A percentile compares a stretch with the other conserved stretches of the same genome.
phyloP scores from a whole-genome alignment of 2,113 vertebrate species.

The Melierax canorus region DNA sequence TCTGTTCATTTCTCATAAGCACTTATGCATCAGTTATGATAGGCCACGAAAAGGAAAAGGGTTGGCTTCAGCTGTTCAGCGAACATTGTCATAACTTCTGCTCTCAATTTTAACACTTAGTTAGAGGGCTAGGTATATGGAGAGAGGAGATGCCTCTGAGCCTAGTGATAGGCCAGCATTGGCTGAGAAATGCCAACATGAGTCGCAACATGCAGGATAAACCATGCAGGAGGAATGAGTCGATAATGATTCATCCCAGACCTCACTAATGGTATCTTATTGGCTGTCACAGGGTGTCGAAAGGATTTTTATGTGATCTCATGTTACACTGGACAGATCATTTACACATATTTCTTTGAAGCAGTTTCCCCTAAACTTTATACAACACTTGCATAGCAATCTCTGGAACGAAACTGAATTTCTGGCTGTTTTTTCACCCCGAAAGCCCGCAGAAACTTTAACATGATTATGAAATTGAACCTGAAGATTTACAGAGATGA shows the following conservation, averaged over 20 bases:
- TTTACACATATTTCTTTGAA: neutral
- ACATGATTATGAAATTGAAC: neutral
- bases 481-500: neutral
- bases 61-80: neutral
- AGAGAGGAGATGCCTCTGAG: neutral
- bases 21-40: neutral
- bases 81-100: neutral
- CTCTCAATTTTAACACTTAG: neutral
- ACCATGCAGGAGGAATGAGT: neutral
- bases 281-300: neutral
- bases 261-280: neutral
- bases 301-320: neutral
- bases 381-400: neutral
- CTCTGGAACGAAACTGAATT: neutral
- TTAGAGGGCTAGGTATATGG: neutral
- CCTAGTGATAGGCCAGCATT: neutral
- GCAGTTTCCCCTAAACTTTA: neutral
- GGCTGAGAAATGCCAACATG: neutral
- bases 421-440: neutral
- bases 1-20: neutral
- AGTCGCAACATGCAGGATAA: rapidly evolving
- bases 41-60: neutral
- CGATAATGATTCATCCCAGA: neutral
- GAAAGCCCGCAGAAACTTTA: neutral
- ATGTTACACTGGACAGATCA: neutral